Conservation (phyloP, 2,113 vertebrate species). For the Pterocles gutturalis region DNA sequence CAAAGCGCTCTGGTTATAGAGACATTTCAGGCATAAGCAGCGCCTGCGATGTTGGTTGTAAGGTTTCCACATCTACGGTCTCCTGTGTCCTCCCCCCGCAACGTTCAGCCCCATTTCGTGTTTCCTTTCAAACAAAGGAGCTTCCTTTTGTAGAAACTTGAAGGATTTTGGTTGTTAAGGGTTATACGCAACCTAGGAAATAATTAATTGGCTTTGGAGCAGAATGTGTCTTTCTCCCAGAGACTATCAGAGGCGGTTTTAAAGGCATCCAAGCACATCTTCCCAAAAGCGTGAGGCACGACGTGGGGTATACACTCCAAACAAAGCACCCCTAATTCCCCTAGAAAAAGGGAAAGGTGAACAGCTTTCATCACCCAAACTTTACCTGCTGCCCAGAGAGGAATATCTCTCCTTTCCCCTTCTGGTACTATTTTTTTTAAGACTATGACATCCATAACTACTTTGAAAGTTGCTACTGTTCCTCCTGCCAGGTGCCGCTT, state of each 20-base stretch:
- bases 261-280: background rate
- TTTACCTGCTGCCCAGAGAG: background rate
- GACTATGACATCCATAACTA: background rate
- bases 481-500: background rate
- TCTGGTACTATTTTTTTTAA: background rate
- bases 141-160: background rate
- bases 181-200: background rate
- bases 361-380: background rate
- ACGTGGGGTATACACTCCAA: background rate
- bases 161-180: background rate
- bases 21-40: background rate
- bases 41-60: slow-evolving; percentile 3
- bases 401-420: background rate
- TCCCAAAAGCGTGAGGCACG: background rate
- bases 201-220: background rate
- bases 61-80: background rate
- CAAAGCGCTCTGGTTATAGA: slow-evolving; percentile 1
- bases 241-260: background rate
- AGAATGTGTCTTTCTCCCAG: background rate
- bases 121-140: background rate
- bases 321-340: background rate
- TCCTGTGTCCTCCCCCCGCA: background rate
- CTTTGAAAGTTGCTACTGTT: background rate
- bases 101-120: background rate
- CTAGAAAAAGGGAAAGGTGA: background rate